Base-by-base conservation (phyloP, 2,797 vertebrate genomes). In the Pangasius larnaudii region DNA sequence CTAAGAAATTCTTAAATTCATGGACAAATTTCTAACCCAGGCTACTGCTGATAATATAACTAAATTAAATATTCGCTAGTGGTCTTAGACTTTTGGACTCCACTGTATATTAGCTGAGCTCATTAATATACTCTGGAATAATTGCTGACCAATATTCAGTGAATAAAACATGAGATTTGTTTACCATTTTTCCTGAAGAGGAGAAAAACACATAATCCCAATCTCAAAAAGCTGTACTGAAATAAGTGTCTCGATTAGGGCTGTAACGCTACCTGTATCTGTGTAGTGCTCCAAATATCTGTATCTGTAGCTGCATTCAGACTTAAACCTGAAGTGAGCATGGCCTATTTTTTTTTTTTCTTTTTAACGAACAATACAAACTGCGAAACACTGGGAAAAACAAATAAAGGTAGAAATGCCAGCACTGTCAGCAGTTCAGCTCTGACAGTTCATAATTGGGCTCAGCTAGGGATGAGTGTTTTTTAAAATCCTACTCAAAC, bases 401-500 rank as follows among this genome's bases (percentile, higher is more conserved):
- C 18, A 77, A 53, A 58, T 53, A 24, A 11, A 58, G 33, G 18
- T 22, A 79, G 51, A 58, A 79, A 79, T 79, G 77, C 51, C 51
- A 79, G 51, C 16, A 79, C 51, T 79, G 49, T 79, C 51, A 56
- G 51, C n/a, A 79, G 51, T 79, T 79, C 30, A 78, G 49, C 30
- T 79, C 51, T 79, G 30, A 33, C 8, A 22, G 30, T 24, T 58
- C 18, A 36, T 78, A 53, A 53, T 56, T 78, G n/a, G n/a, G 33
- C 18, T 79, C n/a, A 22, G 51, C 9, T 58, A 33, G 18, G 1
- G 27, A 53, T 30, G 16, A 18, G 27, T 78, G 49, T 6, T 78
- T 53, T 78, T 33, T 33, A 53, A 53, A 30, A 78, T 33, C 6
- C 27, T 30, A 19, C 46, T 53, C 10, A 18, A 69, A 39, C 42